Conservation (phyloP, 2,888 invertebrate species). For the Norana najaformis region DNA sequence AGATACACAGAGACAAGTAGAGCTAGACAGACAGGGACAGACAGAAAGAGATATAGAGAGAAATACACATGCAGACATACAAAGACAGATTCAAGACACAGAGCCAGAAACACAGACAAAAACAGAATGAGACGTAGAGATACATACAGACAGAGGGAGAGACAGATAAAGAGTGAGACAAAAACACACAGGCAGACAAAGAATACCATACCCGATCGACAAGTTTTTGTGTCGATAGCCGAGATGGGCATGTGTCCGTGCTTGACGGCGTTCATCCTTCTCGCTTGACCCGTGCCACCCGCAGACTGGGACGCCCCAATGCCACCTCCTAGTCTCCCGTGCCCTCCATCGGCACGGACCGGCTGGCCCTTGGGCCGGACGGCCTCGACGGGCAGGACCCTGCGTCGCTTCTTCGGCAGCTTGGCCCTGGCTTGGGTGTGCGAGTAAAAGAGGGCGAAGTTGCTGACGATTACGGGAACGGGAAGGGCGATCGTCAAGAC, state of each 20-base stretch:
- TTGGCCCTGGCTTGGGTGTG: conserved; percentile 96
- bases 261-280: conserved; percentile 76
- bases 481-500: conserved; percentile 75
- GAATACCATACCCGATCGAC: neutral
- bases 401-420: conserved; percentile 84
- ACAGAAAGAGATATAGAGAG: neutral
- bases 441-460: conserved; percentile 96
- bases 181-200: too few relatives aligned
- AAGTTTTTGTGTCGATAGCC: neutral
- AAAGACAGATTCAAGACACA: too few relatives aligned
- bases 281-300: conserved; percentile 16
- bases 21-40: neutral
- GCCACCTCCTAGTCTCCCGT: neutral
- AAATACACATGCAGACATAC: too few relatives aligned
- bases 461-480: conserved; percentile 91
- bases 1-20: neutral
- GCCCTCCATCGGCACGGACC: conserved; percentile 5
- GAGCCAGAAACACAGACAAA: too few relatives aligned
- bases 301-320: neutral
- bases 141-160: too few relatives aligned
- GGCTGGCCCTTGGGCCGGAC: conserved; percentile 64
- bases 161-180: neutral
- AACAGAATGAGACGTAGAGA: too few relatives aligned
- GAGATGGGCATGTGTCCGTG: conserved; percentile 71
- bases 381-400: conserved; percentile 82